Conservation (phyloP, 2,113 vertebrate species). For the Dicaeum eximium region DNA sequence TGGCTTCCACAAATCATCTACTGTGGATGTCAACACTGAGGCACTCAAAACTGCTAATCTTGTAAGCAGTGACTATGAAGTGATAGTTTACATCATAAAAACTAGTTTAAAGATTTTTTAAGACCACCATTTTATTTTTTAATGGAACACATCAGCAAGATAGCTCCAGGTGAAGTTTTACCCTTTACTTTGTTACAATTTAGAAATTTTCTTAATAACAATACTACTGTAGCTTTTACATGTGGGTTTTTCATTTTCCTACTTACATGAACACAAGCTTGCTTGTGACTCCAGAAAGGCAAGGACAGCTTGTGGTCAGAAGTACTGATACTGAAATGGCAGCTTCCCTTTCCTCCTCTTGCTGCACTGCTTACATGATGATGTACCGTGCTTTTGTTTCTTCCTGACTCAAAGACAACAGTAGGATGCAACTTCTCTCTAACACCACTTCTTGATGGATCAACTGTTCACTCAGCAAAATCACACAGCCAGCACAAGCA, state of each 20-base stretch:
- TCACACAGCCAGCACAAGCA: not conserved
- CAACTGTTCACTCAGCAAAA: not conserved
- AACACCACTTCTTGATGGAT: not conserved
- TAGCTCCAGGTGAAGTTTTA: not conserved
- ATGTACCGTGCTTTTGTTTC: not conserved
- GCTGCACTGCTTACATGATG: not conserved
- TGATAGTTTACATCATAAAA: not conserved
- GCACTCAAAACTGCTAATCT: not conserved
- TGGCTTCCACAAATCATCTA: not conserved
- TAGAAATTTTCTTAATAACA: not conserved
- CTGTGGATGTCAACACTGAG: not conserved
- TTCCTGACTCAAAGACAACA: not conserved
- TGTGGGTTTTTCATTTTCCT: not conserved
- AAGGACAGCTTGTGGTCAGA: not conserved
- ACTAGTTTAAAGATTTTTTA: not conserved
- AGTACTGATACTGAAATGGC: not conserved
- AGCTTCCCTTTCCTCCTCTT: not conserved
- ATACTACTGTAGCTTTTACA: not conserved
- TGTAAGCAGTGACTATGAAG: not conserved
- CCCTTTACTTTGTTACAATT: not conserved
- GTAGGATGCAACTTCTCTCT: not conserved
- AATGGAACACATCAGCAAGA: not conserved
- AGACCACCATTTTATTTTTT: not conserved
- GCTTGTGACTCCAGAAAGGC: not conserved
- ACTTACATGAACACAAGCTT: not conserved